Evolutionary conservation across 2,888 invertebrate genomes (phyloP).

Genomic region (Branchinecta sandiegonensis): DNA sequence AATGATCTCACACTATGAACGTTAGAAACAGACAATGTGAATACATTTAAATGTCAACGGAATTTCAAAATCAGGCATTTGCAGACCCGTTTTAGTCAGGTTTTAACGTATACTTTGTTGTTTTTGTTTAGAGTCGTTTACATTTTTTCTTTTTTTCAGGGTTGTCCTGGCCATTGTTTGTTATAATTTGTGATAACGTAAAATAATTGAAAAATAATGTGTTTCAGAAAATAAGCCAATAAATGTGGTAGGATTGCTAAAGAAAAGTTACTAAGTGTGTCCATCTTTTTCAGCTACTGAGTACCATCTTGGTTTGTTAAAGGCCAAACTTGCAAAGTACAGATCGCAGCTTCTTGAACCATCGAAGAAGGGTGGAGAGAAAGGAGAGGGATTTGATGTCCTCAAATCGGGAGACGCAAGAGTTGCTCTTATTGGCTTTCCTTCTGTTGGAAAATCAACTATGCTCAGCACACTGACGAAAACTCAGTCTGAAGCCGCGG

Average conservation of each 20-base stretch:
- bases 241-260: too few relatives aligned
- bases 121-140: too few relatives aligned
- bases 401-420: slow-evolving; percentile 97
- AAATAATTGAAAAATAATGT: background rate
- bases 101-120: background rate
- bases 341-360: slow-evolving; percentile 88
- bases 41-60: too few relatives aligned
- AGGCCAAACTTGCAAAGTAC: slow-evolving; percentile 91
- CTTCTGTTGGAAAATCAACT: slow-evolving; percentile 96
- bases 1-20: too few relatives aligned
- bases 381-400: slow-evolving; percentile 97
- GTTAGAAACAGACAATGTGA: too few relatives aligned
- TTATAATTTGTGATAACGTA: slow-evolving; percentile 21
- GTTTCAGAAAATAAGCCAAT: background rate
- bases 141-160: slow-evolving; percentile 16
- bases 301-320: slow-evolving; percentile 92
- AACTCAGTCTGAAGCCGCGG: slow-evolving; percentile 91
- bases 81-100: too few relatives aligned
- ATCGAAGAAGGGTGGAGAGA: slow-evolving; percentile 70
- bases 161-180: background rate
- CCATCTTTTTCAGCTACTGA: slow-evolving; percentile 66
- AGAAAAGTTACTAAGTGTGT: slow-evolving; percentile 17
- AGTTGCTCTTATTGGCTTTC: slow-evolving; percentile 94
- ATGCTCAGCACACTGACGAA: slow-evolving; percentile 84
- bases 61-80: too few relatives aligned